Evolutionary conservation across 1,140 invertebrate genomes (phyloP), one percentile per base, ranked within the genome.

Genomic region (Scaptomyza montana): DNA sequence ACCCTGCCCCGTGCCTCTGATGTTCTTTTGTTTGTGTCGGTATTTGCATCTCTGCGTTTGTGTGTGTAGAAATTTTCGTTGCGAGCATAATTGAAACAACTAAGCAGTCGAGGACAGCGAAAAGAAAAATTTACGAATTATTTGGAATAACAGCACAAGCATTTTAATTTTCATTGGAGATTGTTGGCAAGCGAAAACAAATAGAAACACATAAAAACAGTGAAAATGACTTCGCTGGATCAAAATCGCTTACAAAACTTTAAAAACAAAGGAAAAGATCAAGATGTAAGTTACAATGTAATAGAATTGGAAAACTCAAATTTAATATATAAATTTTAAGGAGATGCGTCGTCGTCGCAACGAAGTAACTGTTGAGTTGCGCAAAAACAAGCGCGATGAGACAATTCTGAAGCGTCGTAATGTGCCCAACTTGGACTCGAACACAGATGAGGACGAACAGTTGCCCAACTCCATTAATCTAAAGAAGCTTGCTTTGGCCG

Each of bases 371-470:
- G 96, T 99, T 6, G 98, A 99, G 92, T 93, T 99, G 57, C 94
- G 98, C 72, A 99, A 99, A 94, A 98, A 98, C 91, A 99, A 99
- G 94, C 95, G 98, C 74, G 98, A 99, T 91, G 98, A 99, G 93
- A 98, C 97, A 19, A 93, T 99, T 77, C 95, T 97, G 71, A 99
- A 99, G 93, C 94, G 98, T 90, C 94, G 98, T 90, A 99, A 99
- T 94, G 97, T 99, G 59, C 97, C 96, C 66, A 93, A 95, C 72
- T 93, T 94, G 80, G 96, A 97, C 90, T 96, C 95, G 6, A 96
- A 96, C 92, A 96, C 96, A 94, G 96, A 97, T 82, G 95, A 96
- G 75, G 95, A 95, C 80, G 96, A 97, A 64, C 93, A 94, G 92
- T 91, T 78, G 91, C 77, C 89, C 36, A 78, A 72, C 53, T 67